Conservation (phyloP, 1,140 invertebrate species). For the Papilio xuthus region DNA sequence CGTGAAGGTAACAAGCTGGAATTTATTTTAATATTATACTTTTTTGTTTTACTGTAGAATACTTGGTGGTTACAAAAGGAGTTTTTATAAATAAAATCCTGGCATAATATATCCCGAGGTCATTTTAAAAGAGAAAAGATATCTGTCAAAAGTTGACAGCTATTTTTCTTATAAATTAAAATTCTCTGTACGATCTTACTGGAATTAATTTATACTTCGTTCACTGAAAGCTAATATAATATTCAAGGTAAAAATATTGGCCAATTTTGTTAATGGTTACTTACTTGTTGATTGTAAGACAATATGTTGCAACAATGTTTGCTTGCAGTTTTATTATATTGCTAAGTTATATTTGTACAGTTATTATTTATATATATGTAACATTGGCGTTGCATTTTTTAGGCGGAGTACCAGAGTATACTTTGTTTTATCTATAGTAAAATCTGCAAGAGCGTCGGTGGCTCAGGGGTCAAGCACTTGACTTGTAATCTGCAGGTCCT, state of each 20-base stretch:
- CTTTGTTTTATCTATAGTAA: no score
- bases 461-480: no score
- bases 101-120: neutral
- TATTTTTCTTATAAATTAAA: neutral
- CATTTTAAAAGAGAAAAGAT: neutral
- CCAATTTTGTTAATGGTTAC: slow-evolving; percentile 11
- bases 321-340: neutral
- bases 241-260: slow-evolving; percentile 18
- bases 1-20: no score
- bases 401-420: neutral
- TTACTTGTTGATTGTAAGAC: neutral
- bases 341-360: neutral
- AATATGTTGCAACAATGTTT: slow-evolving; percentile 2
- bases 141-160: neutral
- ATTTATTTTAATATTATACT: no score
- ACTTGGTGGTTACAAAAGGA: no score
- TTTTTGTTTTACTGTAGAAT: no score
- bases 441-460: no score
- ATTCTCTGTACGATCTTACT: neutral
- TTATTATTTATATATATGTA: neutral
- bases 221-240: neutral
- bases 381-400: neutral
- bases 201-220: slow-evolving; percentile 8
- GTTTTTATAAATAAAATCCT: neutral
- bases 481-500: no score